phyloP scores from a whole-genome alignment of 1,140 invertebrate species.

The Nasonia vitripennis region DNA sequence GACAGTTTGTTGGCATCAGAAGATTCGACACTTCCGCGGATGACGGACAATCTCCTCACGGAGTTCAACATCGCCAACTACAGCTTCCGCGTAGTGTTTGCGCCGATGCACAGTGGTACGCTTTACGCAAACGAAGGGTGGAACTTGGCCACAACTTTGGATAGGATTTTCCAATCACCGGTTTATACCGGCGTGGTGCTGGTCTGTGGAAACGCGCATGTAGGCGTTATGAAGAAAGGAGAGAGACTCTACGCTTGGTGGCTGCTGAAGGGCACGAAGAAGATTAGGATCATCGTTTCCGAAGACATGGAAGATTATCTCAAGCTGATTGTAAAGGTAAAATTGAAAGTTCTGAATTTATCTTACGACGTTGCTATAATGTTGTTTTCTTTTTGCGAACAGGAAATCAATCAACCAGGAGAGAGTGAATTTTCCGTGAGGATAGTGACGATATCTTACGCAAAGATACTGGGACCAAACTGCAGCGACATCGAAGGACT shows the following conservation, averaged over 20 bases:
- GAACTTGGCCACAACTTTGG: constrained; percentile 66
- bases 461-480: constrained; percentile 64
- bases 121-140: constrained; percentile 60
- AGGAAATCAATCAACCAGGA: constrained; percentile 57
- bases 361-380: too few species aligned
- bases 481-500: constrained; percentile 62
- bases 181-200: constrained; percentile 68
- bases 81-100: constrained; percentile 64
- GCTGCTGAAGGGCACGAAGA: constrained; percentile 60
- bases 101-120: constrained; percentile 64
- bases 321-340: constrained; percentile 59
- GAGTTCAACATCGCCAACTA: constrained; percentile 72
- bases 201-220: constrained; percentile 60
- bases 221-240: constrained; percentile 64
- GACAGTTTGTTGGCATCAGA: constrained; percentile 61
- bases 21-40: constrained; percentile 57
- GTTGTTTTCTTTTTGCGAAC: neutral
- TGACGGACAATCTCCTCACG: constrained; percentile 59
- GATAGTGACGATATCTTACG: constrained; percentile 68
- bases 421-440: constrained; percentile 61
- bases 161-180: constrained; percentile 63
- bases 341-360: neutral
- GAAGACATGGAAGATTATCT: constrained; percentile 63
- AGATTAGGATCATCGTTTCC: constrained; percentile 64
- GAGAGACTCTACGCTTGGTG: constrained; percentile 69